Evolutionary conservation across 1,140 invertebrate species (phyloP).

Genomic region (Pogonomyrmex californicus): DNA sequence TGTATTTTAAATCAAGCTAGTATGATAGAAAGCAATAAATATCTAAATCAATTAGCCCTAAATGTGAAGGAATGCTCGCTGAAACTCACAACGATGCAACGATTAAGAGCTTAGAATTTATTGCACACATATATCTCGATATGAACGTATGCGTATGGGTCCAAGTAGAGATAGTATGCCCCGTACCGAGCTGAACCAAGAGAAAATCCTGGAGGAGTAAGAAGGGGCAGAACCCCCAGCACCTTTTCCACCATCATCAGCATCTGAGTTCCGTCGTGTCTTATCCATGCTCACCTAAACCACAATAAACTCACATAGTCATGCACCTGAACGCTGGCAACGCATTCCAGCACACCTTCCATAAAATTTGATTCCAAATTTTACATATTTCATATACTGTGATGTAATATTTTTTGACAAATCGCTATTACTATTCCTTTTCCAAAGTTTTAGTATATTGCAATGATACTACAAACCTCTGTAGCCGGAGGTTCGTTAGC

Average conservation of each 20-base stretch:
- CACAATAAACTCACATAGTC: conserved; percentile 84
- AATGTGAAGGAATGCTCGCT: conserved; percentile 44
- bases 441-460: conserved; percentile 4
- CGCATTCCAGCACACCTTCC: conserved; percentile 45
- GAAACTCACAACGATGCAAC: conserved; percentile 58
- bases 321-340: conserved; percentile 64
- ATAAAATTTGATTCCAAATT: conserved; percentile 41
- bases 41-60: conserved; percentile 32
- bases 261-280: conserved; percentile 84
- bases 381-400: neutral
- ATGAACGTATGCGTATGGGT: conserved; percentile 83
- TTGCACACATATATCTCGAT: conserved; percentile 67
- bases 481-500: conserved; percentile 86
- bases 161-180: conserved; percentile 86
- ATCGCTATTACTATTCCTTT: neutral
- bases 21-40: conserved; percentile 57
- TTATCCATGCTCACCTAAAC: conserved; percentile 87
- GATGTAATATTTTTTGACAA: conserved; percentile 15
- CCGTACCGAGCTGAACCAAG: conserved; percentile 87
- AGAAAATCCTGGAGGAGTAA: conserved; percentile 86
- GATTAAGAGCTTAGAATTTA: conserved; percentile 71
- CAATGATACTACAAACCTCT: conserved; percentile 83
- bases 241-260: conserved; percentile 82
- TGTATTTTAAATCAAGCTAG: conserved; percentile 45
- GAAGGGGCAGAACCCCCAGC: conserved; percentile 82